These are phyloP conservation scores for Hololepta plana DNA, from an alignment of 2,888 invertebrate genomes.

Conservation along the genomic window DNA sequence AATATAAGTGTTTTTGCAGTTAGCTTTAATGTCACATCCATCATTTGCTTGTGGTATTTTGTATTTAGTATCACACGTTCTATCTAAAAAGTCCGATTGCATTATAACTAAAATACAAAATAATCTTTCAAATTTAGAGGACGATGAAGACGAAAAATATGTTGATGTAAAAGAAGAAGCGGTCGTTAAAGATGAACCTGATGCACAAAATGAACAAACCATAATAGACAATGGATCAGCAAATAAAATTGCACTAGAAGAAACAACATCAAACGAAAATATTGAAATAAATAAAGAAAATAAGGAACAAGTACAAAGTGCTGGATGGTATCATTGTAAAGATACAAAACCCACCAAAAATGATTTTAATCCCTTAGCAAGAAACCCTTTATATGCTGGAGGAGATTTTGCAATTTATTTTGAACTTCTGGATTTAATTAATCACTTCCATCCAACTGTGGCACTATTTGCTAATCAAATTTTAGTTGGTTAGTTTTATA, in stretches of 20 bases:
- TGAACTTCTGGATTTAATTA: conserved; percentile 50
- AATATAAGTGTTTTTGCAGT: conserved; percentile 10
- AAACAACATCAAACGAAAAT: background rate
- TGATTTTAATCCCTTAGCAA: conserved; percentile 45
- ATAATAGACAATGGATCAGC: conserved; percentile 2
- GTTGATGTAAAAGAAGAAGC: conserved; percentile 15
- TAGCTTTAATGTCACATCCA: conserved; percentile 51
- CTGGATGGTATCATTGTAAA: conserved; percentile 18
- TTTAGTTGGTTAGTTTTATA: conserved; percentile 36
- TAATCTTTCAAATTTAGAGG: conserved; percentile 9
- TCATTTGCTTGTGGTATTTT: conserved; percentile 69
- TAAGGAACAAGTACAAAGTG: conserved; percentile 15
- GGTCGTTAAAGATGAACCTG: conserved; percentile 8
- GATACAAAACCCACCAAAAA: conserved; percentile 10
- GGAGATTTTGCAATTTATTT: conserved; percentile 50
- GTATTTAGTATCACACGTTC: conserved; percentile 56
- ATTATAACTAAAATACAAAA: background rate
- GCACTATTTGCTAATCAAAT: conserved; percentile 71
- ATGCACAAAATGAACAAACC: conserved; percentile 4
- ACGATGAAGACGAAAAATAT: conserved; percentile 19
- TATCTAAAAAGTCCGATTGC: conserved; percentile 26
- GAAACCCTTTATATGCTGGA: conserved; percentile 77
- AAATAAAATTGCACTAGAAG: background rate
- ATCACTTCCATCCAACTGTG: conserved; percentile 86
- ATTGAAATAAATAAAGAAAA: conserved; percentile 16